Base-by-base conservation (phyloP, 2,888 invertebrate genomes). In the Nomada flava region DNA sequence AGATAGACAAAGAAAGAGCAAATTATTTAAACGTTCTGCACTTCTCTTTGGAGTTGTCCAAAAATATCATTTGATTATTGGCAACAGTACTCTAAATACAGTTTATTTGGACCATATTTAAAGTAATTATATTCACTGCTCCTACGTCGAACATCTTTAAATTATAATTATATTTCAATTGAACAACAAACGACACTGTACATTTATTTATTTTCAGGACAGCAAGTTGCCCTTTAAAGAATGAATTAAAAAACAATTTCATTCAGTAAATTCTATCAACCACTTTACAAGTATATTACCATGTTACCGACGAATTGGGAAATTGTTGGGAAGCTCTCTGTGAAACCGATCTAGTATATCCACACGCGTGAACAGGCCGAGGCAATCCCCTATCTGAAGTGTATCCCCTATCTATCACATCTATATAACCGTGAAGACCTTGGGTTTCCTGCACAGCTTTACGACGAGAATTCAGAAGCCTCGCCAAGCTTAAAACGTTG, bases 331-430 rank as follows among this genome's bases (percentile, higher is more conserved):
- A 62, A 36, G 36, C 50, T 23, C 23, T 11, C 50, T 18, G 36
- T 47, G 36, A 52, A 62, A 71, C 29, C 50, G 60, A 62, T 52
- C 36, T 20, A 52, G 15, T 50, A 50, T 29, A 29, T 36, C 18
- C 42, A 18, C 36, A 5, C 63, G 63, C 69, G 71, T 57, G 53
- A 74, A 76, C 69, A 52, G 70, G 57, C 53, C 42, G 36, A 57
- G 18, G 57, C 47, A 20, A 76, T 70, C 55, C 82, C 53, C 65
- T 81, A 67, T 53, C 76, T 65, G 29, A 76, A 82, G 67, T 71
- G 57, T 74, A 74, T 74, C 74, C 57, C 74, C 67, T 74, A 74
- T 72, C 72, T 72, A 20, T 74, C 57, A 59, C 23, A 59, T 74
- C 67, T 68, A 59, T 47, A 59, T 15, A 50, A 20, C 67, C 57